These are phyloP conservation scores for Tricholauxania praeusta DNA, from an alignment of 2,888 invertebrate species.

Conservation along the genomic window DNA sequence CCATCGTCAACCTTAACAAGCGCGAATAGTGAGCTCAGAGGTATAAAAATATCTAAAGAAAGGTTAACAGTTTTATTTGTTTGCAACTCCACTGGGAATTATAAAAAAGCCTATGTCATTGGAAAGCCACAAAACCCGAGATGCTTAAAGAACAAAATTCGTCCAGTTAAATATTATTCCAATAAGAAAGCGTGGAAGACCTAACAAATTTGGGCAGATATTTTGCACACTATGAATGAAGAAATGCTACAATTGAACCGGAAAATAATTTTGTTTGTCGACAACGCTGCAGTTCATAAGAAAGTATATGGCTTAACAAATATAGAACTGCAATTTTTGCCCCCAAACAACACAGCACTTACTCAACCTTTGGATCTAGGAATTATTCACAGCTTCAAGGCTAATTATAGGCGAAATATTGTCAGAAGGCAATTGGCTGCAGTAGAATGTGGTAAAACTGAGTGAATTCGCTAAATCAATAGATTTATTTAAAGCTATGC, in stretches of 20 bases:
- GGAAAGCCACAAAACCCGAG: slow-evolving; percentile 41
- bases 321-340: slow-evolving; percentile 42
- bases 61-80: slow-evolving; percentile 42
- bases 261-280: slow-evolving; percentile 28
- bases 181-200: too few relatives aligned
- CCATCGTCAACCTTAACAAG: slow-evolving; percentile 38
- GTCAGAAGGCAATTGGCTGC: slow-evolving; percentile 41
- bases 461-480: slow-evolving; percentile 44
- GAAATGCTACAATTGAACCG: slow-evolving; percentile 41
- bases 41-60: slow-evolving; percentile 35
- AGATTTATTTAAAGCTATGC: slow-evolving; percentile 35
- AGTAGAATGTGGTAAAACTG: slow-evolving; percentile 37
- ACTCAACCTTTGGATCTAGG: slow-evolving; percentile 45
- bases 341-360: slow-evolving; percentile 43
- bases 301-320: slow-evolving; percentile 32
- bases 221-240: slow-evolving; percentile 36
- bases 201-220: too few relatives aligned
- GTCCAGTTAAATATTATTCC: slow-evolving; percentile 40
- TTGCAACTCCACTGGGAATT: background rate
- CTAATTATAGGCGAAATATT: slow-evolving; percentile 45
- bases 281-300: slow-evolving; percentile 1
- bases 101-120: slow-evolving; percentile 43
- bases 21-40: slow-evolving; percentile 28
- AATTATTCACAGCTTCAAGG: slow-evolving; percentile 45
- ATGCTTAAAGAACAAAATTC: slow-evolving; percentile 38